Base-by-base conservation (phyloP, 2,888 invertebrate species). In the Scrobipalpa atriplicella region DNA sequence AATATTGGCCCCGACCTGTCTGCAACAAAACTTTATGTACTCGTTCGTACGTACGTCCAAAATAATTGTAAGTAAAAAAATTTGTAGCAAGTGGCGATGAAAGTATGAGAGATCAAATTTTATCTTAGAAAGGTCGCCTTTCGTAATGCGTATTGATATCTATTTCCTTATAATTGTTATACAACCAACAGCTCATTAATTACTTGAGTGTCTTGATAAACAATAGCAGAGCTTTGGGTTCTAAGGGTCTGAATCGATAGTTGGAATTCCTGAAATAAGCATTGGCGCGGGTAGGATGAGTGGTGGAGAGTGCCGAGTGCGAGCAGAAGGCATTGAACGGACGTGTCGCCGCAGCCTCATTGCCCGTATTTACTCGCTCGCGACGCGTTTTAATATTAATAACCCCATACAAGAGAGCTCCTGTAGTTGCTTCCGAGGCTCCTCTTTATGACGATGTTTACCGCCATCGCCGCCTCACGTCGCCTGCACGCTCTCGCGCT, bases 381-480 rank as follows among this genome's bases (percentile, higher is more conserved):
- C 80, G 75, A 75, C 78, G 77, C 82, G 85, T 81, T 90, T 88
- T 85, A 90, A 87, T 87, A 90, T 91, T 90, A 86, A 90, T 90
- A 89, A 87, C 89, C 78, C 81, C 79, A 83, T 85, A 86, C 84
- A 86, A 76, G 81, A 82, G 80, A 73, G 80, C 80, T 85, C 83
- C 81, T 81, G 84, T 78, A 79, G 81, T 79, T 78, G 79, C 78
- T 81, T 82, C 78, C 74, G 80, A 81, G 82, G 80, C 83, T 77
- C 72, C 81, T 81, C 83, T 90, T 89, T 88, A 88, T 87, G 85
- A 79, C 78, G 81, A 85, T 91, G 90, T 91, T 90, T 91, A 86
- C 90, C 84, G 79, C 78, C 78, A 21, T 21, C 54, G 52, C 51
- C 54, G 76, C 76, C 75, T 71, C 70, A 72, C 77, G 78, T 69